Evolutionary conservation across 2,888 invertebrate genomes (phyloP).

Genomic region (Dioctria rufipes): DNA sequence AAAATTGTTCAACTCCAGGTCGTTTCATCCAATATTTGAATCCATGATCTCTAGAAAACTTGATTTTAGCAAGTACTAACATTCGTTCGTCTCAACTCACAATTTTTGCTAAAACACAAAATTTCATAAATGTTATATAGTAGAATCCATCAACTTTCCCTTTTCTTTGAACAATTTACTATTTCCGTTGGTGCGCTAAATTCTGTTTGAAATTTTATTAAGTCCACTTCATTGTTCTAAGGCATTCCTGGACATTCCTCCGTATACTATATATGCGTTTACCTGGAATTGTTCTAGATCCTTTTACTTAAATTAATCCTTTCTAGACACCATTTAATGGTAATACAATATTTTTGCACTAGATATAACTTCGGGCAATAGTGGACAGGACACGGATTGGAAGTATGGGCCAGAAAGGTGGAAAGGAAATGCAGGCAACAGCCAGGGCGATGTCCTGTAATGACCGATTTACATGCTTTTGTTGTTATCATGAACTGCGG

Average conservation of each 20-base stretch:
- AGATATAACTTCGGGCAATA: background rate
- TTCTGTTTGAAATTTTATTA: slow-evolving; percentile 19
- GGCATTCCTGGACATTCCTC: slow-evolving; percentile 25
- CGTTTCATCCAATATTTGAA: background rate
- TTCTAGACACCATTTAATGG: background rate
- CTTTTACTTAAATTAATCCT: slow-evolving; percentile 13
- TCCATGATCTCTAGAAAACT: background rate
- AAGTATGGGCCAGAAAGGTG: background rate
- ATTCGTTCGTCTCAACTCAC: background rate
- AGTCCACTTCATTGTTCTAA: slow-evolving; percentile 28
- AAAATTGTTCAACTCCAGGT: too few relatives aligned
- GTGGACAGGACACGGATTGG: background rate
- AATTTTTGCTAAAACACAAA: background rate
- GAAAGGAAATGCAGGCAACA: slow-evolving; percentile 32
- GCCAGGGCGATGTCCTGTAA: slow-evolving; percentile 53
- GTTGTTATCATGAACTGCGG: background rate
- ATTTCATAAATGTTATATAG: background rate
- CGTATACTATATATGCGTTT: slow-evolving; percentile 4
- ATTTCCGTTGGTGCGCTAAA: slow-evolving; percentile 24
- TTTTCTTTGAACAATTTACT: slow-evolving; percentile 37
- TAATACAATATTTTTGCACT: slow-evolving; percentile 8
- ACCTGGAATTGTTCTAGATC: slow-evolving; percentile 16
- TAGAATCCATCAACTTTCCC: slow-evolving; percentile 39
- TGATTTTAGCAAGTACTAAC: background rate
- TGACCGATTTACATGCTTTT: slow-evolving; percentile 51